Base-by-base conservation (phyloP, 2,888 invertebrate species). In the Beris morrisii region DNA sequence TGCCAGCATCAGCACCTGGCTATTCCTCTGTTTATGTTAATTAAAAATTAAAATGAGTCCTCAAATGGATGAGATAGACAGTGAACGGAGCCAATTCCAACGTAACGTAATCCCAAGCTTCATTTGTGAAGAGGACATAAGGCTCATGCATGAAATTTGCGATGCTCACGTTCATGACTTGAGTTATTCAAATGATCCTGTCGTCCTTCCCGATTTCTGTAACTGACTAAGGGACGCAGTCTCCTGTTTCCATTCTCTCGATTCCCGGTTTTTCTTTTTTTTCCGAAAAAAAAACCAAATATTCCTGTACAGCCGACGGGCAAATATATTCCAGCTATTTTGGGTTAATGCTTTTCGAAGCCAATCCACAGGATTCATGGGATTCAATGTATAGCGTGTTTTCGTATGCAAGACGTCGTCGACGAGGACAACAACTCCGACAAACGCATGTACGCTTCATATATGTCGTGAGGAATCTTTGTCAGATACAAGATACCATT, bases 101-200 rank as follows among this genome's bases (percentile, higher is more conserved):
- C 52, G 52, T 38, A 52, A 61, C 61, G 50, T 38, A 61, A 52
- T 61, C 52, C 38, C 61, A 38, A 61, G 61, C 38, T 52, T 38
- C 61, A 50, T 61, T 61, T 52, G 22, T 22, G 61, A 22, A 52
- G 50, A 50, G 50, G 61, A 61, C 43, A 61, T 50, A 59, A 15
- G 61, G 61, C 50, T 52, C 15, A 61, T 61, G 32, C 61, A 22
- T 38, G 22, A 28, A 61, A 46, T 52, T 38, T 61, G 61, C 61
- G 50, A 50, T 32, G 46, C 61, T 61, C 52, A 61, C 61, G 61
- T 50, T 61, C 61, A 22, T 22, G 61, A 61, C 61, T 61, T 61
- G 61, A 61, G 50, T 61, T 61, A 61, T 61, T 61, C 61, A 61
- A 61, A 61, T 61, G 32, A 61, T 61, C 38, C 43, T 50, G 61